Conservation (phyloP, 1,140 invertebrate genomes). For the Ylistrum balloti region DNA sequence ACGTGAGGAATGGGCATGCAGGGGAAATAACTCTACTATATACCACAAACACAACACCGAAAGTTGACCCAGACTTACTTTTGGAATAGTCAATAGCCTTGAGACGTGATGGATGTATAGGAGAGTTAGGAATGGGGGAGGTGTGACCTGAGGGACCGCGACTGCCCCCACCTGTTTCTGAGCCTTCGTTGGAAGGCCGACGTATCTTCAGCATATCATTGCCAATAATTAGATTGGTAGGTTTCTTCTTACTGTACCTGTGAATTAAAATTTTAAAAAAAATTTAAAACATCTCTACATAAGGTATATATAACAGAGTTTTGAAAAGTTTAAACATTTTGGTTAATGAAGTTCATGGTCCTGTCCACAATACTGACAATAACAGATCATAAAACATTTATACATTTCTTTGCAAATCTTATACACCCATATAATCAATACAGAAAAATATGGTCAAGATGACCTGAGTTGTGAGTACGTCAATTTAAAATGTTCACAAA, state of each 20-base stretch:
- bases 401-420: too few relatives aligned
- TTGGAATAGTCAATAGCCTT: slow-evolving; percentile 59
- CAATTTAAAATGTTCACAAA: too few relatives aligned
- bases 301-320: too few relatives aligned
- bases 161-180: slow-evolving; percentile 84
- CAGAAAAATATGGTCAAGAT: too few relatives aligned
- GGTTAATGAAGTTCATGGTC: too few relatives aligned
- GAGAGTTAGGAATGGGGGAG: slow-evolving; percentile 85
- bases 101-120: slow-evolving; percentile 78
- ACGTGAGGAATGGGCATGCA: background rate
- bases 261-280: slow-evolving; percentile 42
- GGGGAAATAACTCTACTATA: slow-evolving; percentile 35
- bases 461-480: too few relatives aligned
- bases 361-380: too few relatives aligned
- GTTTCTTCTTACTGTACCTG: slow-evolving; percentile 75
- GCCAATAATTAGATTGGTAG: slow-evolving; percentile 60
- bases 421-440: too few relatives aligned
- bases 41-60: slow-evolving; percentile 39
- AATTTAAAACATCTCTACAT: too few relatives aligned
- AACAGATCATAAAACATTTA: too few relatives aligned
- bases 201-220: slow-evolving; percentile 82
- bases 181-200: slow-evolving; percentile 86
- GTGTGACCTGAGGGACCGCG: slow-evolving; percentile 80
- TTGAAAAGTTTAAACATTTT: too few relatives aligned
- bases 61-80: slow-evolving; percentile 52